Base-by-base conservation (phyloP, 2,888 invertebrate genomes). In the Lepidocyrtinus sp. region DNA sequence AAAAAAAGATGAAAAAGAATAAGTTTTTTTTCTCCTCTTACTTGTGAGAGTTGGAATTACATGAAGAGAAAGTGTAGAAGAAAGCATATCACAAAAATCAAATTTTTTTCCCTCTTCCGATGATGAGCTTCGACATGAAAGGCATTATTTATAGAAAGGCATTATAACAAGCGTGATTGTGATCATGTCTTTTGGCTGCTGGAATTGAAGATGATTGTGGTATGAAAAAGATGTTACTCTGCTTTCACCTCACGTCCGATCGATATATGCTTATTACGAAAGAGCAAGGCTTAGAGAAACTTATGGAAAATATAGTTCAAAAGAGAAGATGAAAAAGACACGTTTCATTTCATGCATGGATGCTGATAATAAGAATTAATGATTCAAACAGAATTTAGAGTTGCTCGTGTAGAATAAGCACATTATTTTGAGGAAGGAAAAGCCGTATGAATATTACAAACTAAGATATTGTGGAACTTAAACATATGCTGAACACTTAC, bases 1-100 rank as follows among this genome's bases (percentile, higher is more conserved):
- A 62, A 46, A 36, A 36, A 65, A 25, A 65, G 26, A n/a, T n/a
- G 26, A 5, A 69, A 22, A 70, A 27, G 68, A 27, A 36, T 36
- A 12, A 36, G 36, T 7, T 36, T 5, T n/a, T n/a, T 7, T 36
- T 36, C 36, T 36, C 5, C 1, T n/a, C n/a, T 64, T 72, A 83
- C 81, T 78, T 73, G 68, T 81, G 72, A 9, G 73, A 50, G 64
- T 68, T 76, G 24, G 87, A 68, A 45, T 46, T 68, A 46, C 36
- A 59, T 17, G 46, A 9, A 63, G 17, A 21, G 24, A 59, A 62
- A 36, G 36, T 12, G 12, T 36, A 12, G 12, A 36, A 36, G 12
- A 36, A 36, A 36, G 5, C 5, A 7, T 12, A 36, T 36, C 36
- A 5, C 5, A 12, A 36, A 36, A 36, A 36, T 36, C 36, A 36